These are phyloP conservation scores for Stigmatopora argus DNA, from an alignment of 2,113 vertebrate species.

Conservation along the genomic window DNA sequence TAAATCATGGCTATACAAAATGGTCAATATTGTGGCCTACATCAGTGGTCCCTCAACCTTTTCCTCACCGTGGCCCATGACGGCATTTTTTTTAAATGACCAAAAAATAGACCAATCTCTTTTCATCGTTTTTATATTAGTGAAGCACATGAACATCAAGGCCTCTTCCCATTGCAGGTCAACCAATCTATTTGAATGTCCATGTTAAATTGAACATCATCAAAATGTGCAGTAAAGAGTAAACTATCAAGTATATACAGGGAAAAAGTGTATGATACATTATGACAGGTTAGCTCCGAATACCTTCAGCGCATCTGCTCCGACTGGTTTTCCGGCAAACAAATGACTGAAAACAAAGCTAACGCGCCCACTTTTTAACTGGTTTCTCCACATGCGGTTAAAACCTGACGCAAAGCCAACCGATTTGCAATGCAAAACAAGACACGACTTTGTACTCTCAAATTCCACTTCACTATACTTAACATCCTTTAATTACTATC, in stretches of 20 bases:
- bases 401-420: conserved; percentile 25
- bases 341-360: conserved; percentile 29
- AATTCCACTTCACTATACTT: too few species aligned
- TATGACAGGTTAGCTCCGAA: neutral
- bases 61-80: too few species aligned
- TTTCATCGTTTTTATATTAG: too few species aligned
- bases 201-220: neutral
- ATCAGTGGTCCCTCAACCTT: too few species aligned
- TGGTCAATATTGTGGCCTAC: too few species aligned
- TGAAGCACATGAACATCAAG: too few species aligned
- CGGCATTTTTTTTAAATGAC: too few species aligned
- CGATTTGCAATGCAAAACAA: conserved; percentile 16
- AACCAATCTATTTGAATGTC: neutral
- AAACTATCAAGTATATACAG: neutral
- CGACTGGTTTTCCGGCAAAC: conserved; percentile 31
- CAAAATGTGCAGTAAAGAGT: neutral
- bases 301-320: conserved; percentile 14
- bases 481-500: too few species aligned
- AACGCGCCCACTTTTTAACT: conserved; percentile 51
- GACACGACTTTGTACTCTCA: neutral
- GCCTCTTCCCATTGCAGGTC: too few species aligned
- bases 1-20: too few species aligned
- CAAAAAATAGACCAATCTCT: too few species aligned
- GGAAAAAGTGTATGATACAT: neutral
- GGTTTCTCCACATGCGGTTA: conserved; percentile 54